Percentiles rank a stretch among this genome's conserved stretches.
These are phyloP conservation scores for Cirrhinus mrigala DNA, from an alignment of 2,797 vertebrate genomes.

Conservation along the genomic window DNA sequence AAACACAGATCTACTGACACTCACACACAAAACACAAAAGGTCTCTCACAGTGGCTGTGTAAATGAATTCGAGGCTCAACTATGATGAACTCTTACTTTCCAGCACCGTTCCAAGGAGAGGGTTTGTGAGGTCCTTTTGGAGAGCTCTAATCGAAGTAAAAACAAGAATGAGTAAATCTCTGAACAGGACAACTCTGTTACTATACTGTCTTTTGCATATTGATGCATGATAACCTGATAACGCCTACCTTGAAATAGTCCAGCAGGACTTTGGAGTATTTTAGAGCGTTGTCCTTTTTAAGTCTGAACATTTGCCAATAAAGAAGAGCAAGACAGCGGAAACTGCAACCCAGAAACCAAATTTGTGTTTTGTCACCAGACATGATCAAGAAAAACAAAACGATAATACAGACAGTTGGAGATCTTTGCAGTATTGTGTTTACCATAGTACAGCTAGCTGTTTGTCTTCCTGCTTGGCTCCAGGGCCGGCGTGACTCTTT, in stretches of 20 bases:
- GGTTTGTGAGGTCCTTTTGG: constrained; percentile 88
- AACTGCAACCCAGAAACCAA: constrained; percentile 76
- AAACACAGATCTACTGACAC: constrained; percentile 44
- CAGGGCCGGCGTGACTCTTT: constrained; percentile 93
- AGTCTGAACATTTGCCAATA: constrained; percentile 99
- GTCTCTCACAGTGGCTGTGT: background rate
- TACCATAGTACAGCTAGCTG: constrained; percentile 96
- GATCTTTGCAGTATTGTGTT: constrained; percentile 60
- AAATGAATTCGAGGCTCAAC: background rate
- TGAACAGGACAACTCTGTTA: background rate
- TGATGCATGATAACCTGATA: background rate
- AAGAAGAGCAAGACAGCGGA: constrained; percentile 95
- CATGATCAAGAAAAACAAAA: background rate
- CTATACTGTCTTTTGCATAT: background rate
- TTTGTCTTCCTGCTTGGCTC: constrained; percentile 91
- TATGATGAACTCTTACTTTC: constrained; percentile 84
- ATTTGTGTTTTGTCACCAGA: background rate
- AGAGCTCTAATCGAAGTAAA: constrained; percentile 82
- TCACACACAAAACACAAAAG: background rate
- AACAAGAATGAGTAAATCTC: constrained; percentile 4
- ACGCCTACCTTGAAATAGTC: constrained; percentile 95
- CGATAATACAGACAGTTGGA: background rate
- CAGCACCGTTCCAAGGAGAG: constrained; percentile 84
- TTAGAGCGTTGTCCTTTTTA: constrained; percentile 96
- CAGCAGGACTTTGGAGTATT: constrained; percentile 96